Evolutionary conservation across 2,797 vertebrate species (phyloP).

Genomic region (Thalassophryne amazonica): DNA sequence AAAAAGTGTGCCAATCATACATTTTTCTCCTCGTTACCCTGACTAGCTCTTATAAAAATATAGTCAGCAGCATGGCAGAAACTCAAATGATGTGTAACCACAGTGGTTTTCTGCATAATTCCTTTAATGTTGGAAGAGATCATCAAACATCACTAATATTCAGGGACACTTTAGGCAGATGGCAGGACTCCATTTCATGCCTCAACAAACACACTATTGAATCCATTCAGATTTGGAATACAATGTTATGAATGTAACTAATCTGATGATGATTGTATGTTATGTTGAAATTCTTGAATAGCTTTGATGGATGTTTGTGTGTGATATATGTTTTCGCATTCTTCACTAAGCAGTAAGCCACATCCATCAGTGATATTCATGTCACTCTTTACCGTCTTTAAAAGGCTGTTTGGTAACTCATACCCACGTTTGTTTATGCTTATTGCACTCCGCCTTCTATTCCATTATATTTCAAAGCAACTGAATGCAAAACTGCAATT

Average conservation of each 20-base stretch:
- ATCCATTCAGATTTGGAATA: conserved; percentile 33
- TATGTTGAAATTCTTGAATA: conserved; percentile 40
- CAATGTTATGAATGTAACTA: conserved; percentile 42
- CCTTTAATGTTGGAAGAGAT: conserved; percentile 51
- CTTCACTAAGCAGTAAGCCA: conserved; percentile 16
- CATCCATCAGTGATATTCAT: conserved; percentile 57
- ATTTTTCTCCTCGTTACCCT: conserved; percentile 67
- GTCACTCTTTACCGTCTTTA: conserved; percentile 55
- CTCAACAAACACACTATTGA: conserved; percentile 45
- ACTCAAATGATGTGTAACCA: conserved; percentile 74
- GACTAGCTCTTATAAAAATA: conserved; percentile 65
- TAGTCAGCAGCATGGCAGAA: conserved; percentile 67
- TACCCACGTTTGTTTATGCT: conserved; percentile 68
- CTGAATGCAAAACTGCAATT: conserved; percentile 36
- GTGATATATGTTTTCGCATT: conserved; percentile 23
- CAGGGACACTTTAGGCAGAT: conserved; percentile 64
- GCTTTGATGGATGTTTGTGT: conserved; percentile 42
- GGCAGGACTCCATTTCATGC: conserved; percentile 50
- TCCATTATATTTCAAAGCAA: conserved; percentile 54
- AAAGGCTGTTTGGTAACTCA: conserved; percentile 57
- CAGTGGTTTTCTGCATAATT: conserved; percentile 67
- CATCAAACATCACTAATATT: conserved; percentile 55
- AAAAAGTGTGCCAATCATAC: conserved; percentile 61
- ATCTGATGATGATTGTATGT: conserved; percentile 48
- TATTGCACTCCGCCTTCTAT: conserved; percentile 46